Conservation (phyloP, 1,140 invertebrate genomes). For the Macrobrachium nipponense region DNA sequence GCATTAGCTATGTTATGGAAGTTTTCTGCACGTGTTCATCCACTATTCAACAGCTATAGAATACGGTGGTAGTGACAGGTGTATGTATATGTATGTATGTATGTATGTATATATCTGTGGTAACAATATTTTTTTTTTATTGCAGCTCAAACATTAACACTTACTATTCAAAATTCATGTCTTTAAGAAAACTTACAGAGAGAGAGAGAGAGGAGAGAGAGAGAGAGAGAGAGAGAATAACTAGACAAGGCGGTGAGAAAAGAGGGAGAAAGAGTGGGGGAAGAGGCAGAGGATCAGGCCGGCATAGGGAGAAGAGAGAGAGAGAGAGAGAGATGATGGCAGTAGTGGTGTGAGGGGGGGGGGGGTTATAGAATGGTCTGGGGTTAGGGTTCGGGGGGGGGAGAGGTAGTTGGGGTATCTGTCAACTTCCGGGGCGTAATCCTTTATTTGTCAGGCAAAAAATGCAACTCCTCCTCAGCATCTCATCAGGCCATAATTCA, state of each 20-base stretch:
- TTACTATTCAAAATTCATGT: too few relatives aligned
- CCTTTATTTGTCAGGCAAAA: slow-evolving; percentile 50
- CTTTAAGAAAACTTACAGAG: too few relatives aligned
- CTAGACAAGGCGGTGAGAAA: background rate
- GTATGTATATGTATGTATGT: too few relatives aligned
- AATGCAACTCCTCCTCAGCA: slow-evolving; percentile 26
- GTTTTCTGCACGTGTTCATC: too few relatives aligned
- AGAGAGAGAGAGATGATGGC: background rate
- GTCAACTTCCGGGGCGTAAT: slow-evolving; percentile 46
- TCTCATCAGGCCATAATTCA: slow-evolving; percentile 41
- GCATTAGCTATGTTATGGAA: too few relatives aligned
- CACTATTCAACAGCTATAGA: too few relatives aligned
- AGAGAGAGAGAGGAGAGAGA: background rate
- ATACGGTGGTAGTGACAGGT: too few relatives aligned
- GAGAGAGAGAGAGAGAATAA: background rate
- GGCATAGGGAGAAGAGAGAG: background rate
- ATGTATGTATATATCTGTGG: too few relatives aligned
- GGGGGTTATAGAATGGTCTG: background rate
- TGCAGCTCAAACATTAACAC: too few relatives aligned
- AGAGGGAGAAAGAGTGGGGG: background rate
- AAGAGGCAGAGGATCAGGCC: background rate
- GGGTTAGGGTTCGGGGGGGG: background rate
- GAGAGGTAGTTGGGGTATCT: background rate
- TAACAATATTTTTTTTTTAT: too few relatives aligned
- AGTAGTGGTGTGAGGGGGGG: background rate